Conservation (phyloP, 2,113 vertebrate genomes). For the Odocoileus hemionus region DNA sequence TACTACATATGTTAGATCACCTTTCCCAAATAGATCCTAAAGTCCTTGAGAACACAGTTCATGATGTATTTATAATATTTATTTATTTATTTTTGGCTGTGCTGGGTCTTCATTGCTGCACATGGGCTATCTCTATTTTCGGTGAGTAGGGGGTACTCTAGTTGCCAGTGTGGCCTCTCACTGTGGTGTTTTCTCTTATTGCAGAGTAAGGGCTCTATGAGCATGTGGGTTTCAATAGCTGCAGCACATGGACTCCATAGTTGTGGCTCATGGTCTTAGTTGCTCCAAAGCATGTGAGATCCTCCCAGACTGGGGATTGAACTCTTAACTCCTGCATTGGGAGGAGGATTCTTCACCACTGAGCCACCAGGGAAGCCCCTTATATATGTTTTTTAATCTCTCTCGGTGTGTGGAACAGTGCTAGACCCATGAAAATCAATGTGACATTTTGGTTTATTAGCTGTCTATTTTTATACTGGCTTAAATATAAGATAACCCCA, state of each 20-base stretch:
- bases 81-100: not conserved
- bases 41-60: not conserved
- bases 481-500: not conserved
- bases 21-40: not conserved
- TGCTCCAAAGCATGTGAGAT: not conserved
- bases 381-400: not conserved
- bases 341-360: not conserved
- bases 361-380: not conserved
- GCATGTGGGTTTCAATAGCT: not conserved
- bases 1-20: not conserved
- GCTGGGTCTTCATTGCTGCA: not conserved
- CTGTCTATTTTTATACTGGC: not conserved
- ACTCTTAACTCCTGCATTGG: not conserved
- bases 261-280: not conserved
- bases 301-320: not conserved
- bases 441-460: not conserved
- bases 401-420: not conserved
- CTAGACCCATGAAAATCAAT: not conserved
- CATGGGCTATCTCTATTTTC: not conserved
- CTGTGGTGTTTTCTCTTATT: not conserved
- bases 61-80: not conserved
- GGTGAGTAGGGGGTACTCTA: not conserved
- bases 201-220: not conserved
- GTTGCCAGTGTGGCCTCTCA: not conserved
- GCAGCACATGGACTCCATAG: not conserved